Conservation (phyloP, 2,888 invertebrate species). For the Trachelus iudaicus region DNA sequence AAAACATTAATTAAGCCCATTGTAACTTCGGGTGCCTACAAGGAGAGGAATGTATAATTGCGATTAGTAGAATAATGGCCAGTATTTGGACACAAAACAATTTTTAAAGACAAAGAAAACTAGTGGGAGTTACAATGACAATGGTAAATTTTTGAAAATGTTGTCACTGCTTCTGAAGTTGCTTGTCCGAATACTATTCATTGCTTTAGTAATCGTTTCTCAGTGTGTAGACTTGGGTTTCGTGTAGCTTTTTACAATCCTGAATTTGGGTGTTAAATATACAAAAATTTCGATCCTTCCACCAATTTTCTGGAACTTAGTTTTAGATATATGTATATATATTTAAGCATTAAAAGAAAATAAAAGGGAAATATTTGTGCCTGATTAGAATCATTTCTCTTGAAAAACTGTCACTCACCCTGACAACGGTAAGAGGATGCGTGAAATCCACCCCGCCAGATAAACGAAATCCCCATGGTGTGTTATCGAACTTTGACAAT, state of each 20-base stretch:
- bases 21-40: too few relatives aligned
- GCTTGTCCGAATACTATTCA: too few relatives aligned
- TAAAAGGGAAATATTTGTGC: background rate
- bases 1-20: background rate
- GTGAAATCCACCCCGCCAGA: constrained; percentile 55
- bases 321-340: background rate
- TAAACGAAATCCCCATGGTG: constrained; percentile 57
- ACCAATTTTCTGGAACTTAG: background rate
- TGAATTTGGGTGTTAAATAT: background rate
- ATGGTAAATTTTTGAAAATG: too few relatives aligned
- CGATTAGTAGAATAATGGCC: too few relatives aligned
- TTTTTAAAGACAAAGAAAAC: too few relatives aligned
- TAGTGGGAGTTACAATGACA: too few relatives aligned
- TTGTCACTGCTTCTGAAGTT: too few relatives aligned
- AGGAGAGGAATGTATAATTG: too few relatives aligned
- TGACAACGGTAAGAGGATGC: constrained; percentile 58
- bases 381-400: background rate
- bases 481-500: constrained; percentile 27
- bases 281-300: background rate
- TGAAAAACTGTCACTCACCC: constrained; percentile 42
- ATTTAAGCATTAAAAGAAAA: background rate
- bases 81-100: too few relatives aligned
- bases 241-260: background rate
- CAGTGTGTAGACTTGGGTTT: background rate
- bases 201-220: too few relatives aligned